A percentile compares a stretch with the other conserved stretches of the same genome.
These are phyloP conservation scores for Tetragonula clypearis DNA, from an alignment of 1,140 invertebrate genomes.

Conservation along the genomic window DNA sequence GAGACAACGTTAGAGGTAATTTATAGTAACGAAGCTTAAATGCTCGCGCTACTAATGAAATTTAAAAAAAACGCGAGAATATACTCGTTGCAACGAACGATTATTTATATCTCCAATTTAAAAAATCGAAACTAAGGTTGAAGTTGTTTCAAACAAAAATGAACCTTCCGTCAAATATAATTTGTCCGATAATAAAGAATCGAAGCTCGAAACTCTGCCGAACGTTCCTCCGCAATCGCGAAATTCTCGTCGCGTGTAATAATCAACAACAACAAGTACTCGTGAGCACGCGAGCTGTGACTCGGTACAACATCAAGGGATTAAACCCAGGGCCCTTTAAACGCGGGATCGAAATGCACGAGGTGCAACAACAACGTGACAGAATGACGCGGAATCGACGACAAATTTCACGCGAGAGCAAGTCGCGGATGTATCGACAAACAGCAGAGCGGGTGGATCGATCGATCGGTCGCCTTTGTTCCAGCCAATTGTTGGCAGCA, in stretches of 20 bases:
- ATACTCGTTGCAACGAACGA: too few relatives aligned
- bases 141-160: too few relatives aligned
- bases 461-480: slow-evolving; percentile 7
- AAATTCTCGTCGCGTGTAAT: not conserved
- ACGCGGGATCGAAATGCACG: not conserved
- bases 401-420: slow-evolving; percentile 3
- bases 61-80: too few relatives aligned
- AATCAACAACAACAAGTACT: not conserved
- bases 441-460: not conserved
- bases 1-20: too few relatives aligned
- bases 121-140: too few relatives aligned
- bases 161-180: too few relatives aligned
- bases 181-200: too few relatives aligned
- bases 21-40: too few relatives aligned
- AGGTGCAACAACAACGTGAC: not conserved
- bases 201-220: too few relatives aligned
- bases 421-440: not conserved
- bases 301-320: not conserved
- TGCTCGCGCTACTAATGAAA: too few relatives aligned
- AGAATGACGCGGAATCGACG: not conserved
- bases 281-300: not conserved
- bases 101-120: too few relatives aligned
- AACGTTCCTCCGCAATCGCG: too few relatives aligned
- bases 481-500: not conserved
- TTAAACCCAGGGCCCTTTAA: not conserved